Evolutionary conservation across 2,113 vertebrate genomes (phyloP), one percentile per base, ranked within the genome.

Genomic region (Plestiodon gilberti): DNA sequence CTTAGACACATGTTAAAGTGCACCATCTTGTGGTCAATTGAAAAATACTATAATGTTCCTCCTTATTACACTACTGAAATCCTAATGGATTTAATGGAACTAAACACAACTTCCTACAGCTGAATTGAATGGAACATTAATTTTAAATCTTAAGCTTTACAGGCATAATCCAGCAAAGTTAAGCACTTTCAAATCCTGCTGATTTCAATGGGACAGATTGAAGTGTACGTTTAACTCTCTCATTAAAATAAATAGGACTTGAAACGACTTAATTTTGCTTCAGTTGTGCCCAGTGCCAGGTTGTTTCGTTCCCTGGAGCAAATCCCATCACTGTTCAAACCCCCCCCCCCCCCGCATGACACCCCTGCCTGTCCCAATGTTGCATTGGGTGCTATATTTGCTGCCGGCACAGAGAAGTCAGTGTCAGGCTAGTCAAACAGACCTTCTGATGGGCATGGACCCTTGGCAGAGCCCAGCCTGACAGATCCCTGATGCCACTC

Each of bases 21-120:
- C 14, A 85, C 94, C 95, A 95, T 89, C 94, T 90, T 69, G 93
- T 95, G 95, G 84, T 28, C 18, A 28, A 9, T 69, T 81, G 33
- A 43, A 86, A 93, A 90, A 38, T 89, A 81, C 33, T 64, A 43
- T 20, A 28, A 14, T 71, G 40, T 75, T 73, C 48, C 88, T 71
- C 38, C 14, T 35, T 70, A 52, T 35, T 43, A 33, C 70, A 43
- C n/a, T 77, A 7, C 6, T 38, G 61, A 65, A 77, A 67, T 30
- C 6, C 11, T 77, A 7, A 35, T 78, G 23, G 48, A 55, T 57
- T 4, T 23, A 57, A 59, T 59, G 28, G 18, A 64, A 35, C 18
- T 23, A 40, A 33, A 59, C 55, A 8, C 43, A 59, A 1, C 0
- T 70, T 38, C 22, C n/a, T 40, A 17, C 52, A 70, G 30, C 35